A percentile compares a stretch with the other conserved stretches of the same genome.
phyloP scores from a whole-genome alignment of 2,797 vertebrate genomes.

The Alca torda region DNA sequence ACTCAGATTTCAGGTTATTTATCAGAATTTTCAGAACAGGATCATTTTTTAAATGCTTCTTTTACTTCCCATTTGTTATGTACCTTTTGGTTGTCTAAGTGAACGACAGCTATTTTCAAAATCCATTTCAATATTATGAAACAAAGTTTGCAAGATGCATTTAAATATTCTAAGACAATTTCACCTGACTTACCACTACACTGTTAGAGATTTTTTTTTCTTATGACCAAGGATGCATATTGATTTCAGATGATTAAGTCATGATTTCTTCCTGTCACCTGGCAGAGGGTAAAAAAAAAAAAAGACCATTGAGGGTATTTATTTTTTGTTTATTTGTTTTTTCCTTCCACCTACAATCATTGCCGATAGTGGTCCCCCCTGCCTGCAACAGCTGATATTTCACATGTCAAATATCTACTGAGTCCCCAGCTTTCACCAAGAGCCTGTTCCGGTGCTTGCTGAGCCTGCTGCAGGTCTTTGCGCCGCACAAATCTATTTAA shows the following conservation, averaged over 20 bases:
- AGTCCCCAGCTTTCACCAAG: background rate
- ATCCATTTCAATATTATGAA: background rate
- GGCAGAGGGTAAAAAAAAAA: too few relatives aligned
- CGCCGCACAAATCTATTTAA: background rate
- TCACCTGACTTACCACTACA: background rate
- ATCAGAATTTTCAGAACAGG: background rate
- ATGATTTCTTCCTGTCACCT: background rate
- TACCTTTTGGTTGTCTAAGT: background rate
- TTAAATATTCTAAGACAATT: background rate
- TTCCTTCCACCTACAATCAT: background rate
- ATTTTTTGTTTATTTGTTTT: background rate
- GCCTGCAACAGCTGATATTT: background rate
- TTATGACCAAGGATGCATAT: background rate
- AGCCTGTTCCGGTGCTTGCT: background rate
- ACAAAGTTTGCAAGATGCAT: background rate
- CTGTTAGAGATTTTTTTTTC: background rate
- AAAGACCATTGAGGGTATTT: background rate
- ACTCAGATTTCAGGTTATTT: background rate
- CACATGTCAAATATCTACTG: background rate
- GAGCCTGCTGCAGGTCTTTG: background rate
- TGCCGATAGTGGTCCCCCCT: background rate
- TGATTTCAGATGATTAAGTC: background rate
- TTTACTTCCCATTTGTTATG: background rate
- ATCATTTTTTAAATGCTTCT: background rate
- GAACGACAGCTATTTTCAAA: background rate